Evolutionary conservation across 2,113 vertebrate genomes (phyloP), one percentile per base, ranked within the genome.

Genomic region (Cryptomyrus ogoouensis): DNA sequence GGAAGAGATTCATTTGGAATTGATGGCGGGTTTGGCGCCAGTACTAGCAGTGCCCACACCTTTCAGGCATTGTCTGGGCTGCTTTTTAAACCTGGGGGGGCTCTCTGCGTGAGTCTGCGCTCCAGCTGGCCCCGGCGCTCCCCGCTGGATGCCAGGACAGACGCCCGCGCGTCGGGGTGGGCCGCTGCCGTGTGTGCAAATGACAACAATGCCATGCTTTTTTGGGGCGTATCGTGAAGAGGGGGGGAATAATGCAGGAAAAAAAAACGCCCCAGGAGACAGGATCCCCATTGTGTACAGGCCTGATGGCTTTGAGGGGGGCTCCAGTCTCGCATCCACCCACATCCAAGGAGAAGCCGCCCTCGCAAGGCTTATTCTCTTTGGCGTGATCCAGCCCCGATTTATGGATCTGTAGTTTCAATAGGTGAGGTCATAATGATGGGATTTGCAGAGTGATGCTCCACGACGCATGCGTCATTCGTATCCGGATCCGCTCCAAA

Each of bases 1-100:
- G 93, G 94, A 58, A 24, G 6, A 58, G 56, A 24, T 24, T 24
- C 56, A 24, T 24, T 58, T 24, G 56, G 56, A 92, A 93, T 93
- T 89, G 90, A 74, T 94, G 95, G 94, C 92, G 93, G 90, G 88
- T 80, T 90, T 42, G 46, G 91, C 92, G 90, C 92, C 88, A 8
- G 42, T n/a, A 24, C 19, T 13, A 44, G 53, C 52, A 87, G 90
- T 70, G 91, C 90, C 92, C 91, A 92, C 89, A 92, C 94, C 91
- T 93, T 90, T 91, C 93, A 91, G 92, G 92, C 93, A 90, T 91
- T 92, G 91, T 93, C 91, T 94, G 91, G 91, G 93, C 91, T 92
- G 62, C 62, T 70, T 90, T 88, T 88, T 52, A 84, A 58, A 88
- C 80, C 89, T 77, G 77, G 77, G 31, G 56, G 62, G 62, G 91